Percentiles rank a stretch among this genome's conserved stretches.
phyloP scores from a whole-genome alignment of 2,113 vertebrate species.

The Sardina pilchardus region DNA sequence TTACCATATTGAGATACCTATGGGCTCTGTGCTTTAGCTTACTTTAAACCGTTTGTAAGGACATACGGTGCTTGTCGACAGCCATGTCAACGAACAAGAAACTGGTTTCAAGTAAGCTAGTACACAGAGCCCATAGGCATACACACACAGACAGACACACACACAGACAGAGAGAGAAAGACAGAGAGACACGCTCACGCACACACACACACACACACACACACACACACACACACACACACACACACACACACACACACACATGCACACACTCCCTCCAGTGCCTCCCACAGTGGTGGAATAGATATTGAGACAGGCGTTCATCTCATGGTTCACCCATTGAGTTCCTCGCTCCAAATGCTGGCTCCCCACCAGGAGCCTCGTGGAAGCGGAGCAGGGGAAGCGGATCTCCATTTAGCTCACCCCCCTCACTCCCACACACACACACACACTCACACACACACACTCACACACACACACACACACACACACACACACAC shows the following conservation, averaged over 20 bases:
- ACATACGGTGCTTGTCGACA: too few species aligned
- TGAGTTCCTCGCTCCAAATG: neutral
- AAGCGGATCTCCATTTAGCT: neutral
- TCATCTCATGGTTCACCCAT: neutral
- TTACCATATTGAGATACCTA: too few species aligned
- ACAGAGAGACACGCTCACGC: too few species aligned
- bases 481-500: too few species aligned
- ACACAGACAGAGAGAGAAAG: neutral
- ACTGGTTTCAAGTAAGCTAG: too few species aligned
- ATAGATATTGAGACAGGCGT: neutral
- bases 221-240: neutral
- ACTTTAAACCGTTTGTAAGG: too few species aligned
- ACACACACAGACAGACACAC: too few species aligned
- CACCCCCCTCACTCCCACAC: neutral
- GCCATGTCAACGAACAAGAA: too few species aligned
- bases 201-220: neutral
- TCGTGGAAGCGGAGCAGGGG: neutral
- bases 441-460: too few species aligned
- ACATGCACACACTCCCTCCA: neutral
- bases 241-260: neutral
- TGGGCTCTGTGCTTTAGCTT: too few species aligned
- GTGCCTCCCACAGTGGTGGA: neutral
- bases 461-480: too few species aligned
- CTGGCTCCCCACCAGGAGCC: neutral
- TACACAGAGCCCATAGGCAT: too few species aligned